phyloP scores from a whole-genome alignment of 2,797 vertebrate genomes.

The Xerus rutilus region DNA sequence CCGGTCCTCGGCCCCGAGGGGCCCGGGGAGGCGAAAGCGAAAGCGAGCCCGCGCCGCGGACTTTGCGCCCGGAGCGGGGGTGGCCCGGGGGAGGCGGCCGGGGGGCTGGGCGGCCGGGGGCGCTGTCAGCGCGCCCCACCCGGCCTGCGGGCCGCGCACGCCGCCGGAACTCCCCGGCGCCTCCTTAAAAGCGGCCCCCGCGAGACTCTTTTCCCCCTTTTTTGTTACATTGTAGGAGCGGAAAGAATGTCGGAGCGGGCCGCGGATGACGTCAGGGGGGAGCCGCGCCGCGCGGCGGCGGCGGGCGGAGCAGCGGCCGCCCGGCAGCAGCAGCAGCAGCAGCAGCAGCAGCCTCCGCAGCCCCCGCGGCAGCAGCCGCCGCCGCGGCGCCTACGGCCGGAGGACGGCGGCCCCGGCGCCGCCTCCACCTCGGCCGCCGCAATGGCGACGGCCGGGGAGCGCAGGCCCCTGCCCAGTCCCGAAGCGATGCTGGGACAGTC shows the following conservation, averaged over 20 bases:
- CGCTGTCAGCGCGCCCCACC: constrained; percentile 73
- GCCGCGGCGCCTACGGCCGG: constrained; percentile 90
- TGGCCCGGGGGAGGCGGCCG: neutral
- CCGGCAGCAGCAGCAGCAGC: constrained; percentile 79
- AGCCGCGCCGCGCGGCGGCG: constrained; percentile 95
- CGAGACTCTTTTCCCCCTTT: constrained; percentile 88
- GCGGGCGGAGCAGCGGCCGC: constrained; percentile 88
- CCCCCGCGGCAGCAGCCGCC: constrained; percentile 80
- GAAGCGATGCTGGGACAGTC: constrained; percentile 98
- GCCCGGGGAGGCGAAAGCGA: constrained; percentile 75
- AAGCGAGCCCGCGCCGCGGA: constrained; percentile 71
- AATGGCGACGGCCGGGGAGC: constrained; percentile 98
- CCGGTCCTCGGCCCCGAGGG: constrained; percentile 30
- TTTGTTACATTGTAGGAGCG: constrained; percentile 98
- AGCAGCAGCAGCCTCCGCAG: constrained; percentile 93
- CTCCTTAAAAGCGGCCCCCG: constrained; percentile 85
- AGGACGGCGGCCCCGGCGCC: constrained; percentile 89
- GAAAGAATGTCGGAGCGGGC: constrained; percentile 99
- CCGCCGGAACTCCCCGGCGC: constrained; percentile 80
- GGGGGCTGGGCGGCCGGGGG: constrained; percentile 15
- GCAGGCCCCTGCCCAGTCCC: constrained; percentile 97
- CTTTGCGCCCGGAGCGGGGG: constrained; percentile 69
- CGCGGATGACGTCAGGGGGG: constrained; percentile 99
- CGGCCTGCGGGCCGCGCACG: constrained; percentile 81
- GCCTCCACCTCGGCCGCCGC: constrained; percentile 88